phyloP scores from a whole-genome alignment of 2,888 invertebrate genomes.

The Pandemis corylana region DNA sequence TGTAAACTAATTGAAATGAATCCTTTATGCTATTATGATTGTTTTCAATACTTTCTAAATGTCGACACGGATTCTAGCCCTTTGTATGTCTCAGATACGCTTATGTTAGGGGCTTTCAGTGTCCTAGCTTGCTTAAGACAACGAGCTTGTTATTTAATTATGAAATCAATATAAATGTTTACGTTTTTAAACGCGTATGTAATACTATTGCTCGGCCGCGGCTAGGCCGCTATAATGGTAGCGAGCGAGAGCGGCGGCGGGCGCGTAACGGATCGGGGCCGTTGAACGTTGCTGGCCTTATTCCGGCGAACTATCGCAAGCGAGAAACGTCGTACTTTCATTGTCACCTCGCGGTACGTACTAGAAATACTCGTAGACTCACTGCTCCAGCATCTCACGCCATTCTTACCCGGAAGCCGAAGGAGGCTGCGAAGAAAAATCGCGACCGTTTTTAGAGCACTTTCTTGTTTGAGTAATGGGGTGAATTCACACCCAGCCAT shows the following conservation, averaged over 20 bases:
- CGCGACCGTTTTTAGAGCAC: conserved; percentile 23
- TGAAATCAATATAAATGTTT: conserved; percentile 29
- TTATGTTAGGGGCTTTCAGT: not conserved
- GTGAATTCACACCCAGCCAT: not conserved
- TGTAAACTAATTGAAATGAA: too few species aligned
- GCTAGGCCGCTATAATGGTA: conserved; percentile 42
- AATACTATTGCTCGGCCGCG: conserved; percentile 39
- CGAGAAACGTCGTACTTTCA: conserved; percentile 83
- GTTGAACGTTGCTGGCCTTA: conserved; percentile 82
- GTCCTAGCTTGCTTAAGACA: not conserved
- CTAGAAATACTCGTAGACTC: conserved; percentile 47
- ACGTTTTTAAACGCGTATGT: conserved; percentile 22
- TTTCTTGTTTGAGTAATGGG: conserved; percentile 25
- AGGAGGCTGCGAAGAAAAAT: conserved; percentile 29
- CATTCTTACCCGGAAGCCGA: conserved; percentile 41
- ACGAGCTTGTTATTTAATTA: conserved; percentile 3
- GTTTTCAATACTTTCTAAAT: not conserved
- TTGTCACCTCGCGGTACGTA: conserved; percentile 76
- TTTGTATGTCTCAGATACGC: not conserved
- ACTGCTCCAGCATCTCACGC: conserved; percentile 42
- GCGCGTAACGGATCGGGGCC: conserved; percentile 77
- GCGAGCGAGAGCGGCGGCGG: conserved; percentile 52
- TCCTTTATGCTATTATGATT: not conserved
- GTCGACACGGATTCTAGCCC: not conserved
- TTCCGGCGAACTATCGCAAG: conserved; percentile 79